phyloP scores from a whole-genome alignment of 2,113 vertebrate genomes.

The Raja brachyura region DNA sequence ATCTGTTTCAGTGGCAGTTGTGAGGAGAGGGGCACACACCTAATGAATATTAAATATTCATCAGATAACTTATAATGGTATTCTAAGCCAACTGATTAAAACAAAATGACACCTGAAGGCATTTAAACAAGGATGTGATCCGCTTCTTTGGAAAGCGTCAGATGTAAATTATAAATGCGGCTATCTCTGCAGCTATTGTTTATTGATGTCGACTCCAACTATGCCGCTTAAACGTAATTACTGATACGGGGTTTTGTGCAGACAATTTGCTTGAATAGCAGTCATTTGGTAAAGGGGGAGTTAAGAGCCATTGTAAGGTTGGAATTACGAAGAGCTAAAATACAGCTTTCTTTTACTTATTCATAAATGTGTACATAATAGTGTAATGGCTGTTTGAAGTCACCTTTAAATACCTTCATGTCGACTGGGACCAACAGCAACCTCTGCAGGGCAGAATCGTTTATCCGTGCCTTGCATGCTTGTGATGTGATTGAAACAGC shows the following conservation, averaged over 20 bases:
- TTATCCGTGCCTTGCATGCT: neutral
- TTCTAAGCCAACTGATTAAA: constrained; percentile 10
- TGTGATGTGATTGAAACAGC: neutral
- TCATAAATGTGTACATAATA: too few species aligned
- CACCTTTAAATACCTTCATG: neutral
- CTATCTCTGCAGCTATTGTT: neutral
- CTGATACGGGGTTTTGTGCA: neutral
- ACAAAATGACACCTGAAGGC: neutral
- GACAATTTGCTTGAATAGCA: constrained; percentile 10
- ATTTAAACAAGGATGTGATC: neutral
- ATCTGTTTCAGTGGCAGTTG: neutral
- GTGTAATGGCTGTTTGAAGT: neutral
- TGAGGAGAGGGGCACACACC: neutral
- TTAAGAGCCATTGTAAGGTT: constrained; percentile 15
- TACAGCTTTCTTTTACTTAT: neutral
- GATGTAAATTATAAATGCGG: neutral
- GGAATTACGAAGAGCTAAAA: constrained; percentile 2
- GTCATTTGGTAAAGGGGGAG: neutral
- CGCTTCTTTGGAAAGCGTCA: neutral
- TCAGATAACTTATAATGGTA: neutral
- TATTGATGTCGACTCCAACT: constrained; percentile 17
- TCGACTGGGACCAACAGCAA: neutral
- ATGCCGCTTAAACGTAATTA: constrained; percentile 13
- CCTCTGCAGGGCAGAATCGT: neutral
- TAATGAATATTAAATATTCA: constrained; percentile 27